Base-by-base conservation (phyloP, 2,797 vertebrate genomes). In the Carduelis carduelis region DNA sequence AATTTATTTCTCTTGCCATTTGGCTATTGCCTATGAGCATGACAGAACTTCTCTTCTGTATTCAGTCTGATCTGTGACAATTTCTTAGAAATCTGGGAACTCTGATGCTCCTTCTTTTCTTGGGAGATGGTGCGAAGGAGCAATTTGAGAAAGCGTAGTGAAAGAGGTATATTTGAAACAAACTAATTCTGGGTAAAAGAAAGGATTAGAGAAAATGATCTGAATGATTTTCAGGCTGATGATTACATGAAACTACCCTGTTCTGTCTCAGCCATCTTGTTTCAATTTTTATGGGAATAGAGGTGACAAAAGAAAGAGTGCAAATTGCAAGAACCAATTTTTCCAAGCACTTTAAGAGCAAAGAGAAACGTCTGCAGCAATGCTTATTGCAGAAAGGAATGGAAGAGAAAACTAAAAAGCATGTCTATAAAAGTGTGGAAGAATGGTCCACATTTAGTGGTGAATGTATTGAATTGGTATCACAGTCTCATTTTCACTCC, bases 281-380 rank as follows among this genome's bases (percentile, higher is more conserved):
- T 95, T 94, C 74, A 56, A 41, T 92, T 95, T 94, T 94, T 89
- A 41, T 56, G 56, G 61, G 72, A 86, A 83, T 34, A 47, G 50
- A 59, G 68, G 17, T 6, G 15, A 70, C 66, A 84, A 76, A 61
- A 83, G 57, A 86, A 71, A 69, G 70, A 72, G 85, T 60, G 34
- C 21, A 92, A 82, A 91, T 95, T 90, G 55, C n/a, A 90, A 78
- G 57, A 83, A 87, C 26, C 68, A 57, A n/a, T 90, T 94, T 92
- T 95, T 83, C 43, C 3, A 2, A 71, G 70, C 52, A 70, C 30
- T 28, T 44, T 72, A 61, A 72, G 37, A 90, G 30, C 1, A 2
- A 84, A 87, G 19, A 82, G 70, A 79, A 79, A 70, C 59, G 14
- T 65, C 59, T 87, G 32, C 32, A 72, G 53, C 79, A 79, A 90